These are phyloP conservation scores for Illadopsis cleaveri DNA, from an alignment of 2,113 vertebrate genomes.

Conservation along the genomic window DNA sequence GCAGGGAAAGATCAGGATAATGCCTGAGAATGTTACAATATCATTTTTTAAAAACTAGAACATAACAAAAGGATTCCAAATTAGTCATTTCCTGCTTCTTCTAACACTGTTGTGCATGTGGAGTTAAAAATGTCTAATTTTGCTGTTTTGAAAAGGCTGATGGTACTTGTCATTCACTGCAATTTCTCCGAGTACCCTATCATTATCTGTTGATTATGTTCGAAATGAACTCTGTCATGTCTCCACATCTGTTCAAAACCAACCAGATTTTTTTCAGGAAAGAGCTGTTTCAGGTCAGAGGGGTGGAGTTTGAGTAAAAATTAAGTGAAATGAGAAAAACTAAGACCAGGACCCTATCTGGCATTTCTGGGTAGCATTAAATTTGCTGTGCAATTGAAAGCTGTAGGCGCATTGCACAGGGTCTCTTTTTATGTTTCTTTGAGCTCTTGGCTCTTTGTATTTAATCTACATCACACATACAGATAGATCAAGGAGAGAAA, in stretches of 20 bases:
- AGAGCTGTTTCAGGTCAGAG: conserved; percentile 4
- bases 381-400: neutral
- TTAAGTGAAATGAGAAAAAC: neutral
- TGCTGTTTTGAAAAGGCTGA: conserved; percentile 64
- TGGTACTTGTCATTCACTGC: conserved; percentile 67
- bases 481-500: neutral
- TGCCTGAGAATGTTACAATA: neutral
- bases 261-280: conserved; percentile 23
- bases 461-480: neutral
- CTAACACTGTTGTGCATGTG: conserved; percentile 33
- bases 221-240: conserved; percentile 65
- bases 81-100: conserved; percentile 64
- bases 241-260: conserved; percentile 63
- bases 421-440: neutral
- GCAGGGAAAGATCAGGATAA: neutral
- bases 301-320: neutral
- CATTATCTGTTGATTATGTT: conserved; percentile 70
- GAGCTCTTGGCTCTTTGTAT: neutral
- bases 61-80: conserved; percentile 44
- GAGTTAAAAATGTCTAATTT: conserved; percentile 68
- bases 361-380: neutral
- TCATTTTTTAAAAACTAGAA: neutral
- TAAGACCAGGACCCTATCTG: neutral
- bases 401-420: neutral
- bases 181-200: conserved; percentile 61